A percentile compares a stretch with the other conserved stretches of the same genome.
Conservation (phyloP, 2,113 vertebrate species). For the Ammodramus savannarum region DNA sequence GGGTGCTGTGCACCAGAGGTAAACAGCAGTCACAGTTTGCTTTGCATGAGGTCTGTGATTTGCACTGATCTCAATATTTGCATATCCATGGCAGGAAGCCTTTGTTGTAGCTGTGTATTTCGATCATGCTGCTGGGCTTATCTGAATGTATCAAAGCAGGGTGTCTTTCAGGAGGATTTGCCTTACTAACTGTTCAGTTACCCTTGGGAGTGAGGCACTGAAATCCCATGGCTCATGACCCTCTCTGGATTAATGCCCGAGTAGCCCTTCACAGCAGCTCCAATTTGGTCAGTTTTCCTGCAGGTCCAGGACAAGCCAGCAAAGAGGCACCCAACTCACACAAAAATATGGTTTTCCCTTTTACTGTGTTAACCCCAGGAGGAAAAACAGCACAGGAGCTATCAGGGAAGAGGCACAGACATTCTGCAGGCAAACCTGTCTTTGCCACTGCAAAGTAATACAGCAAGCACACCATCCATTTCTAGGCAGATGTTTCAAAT, state of each 20-base stretch:
- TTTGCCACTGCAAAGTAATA: not conserved
- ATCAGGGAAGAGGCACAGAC: not conserved
- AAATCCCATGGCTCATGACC: not conserved
- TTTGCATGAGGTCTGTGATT: not conserved
- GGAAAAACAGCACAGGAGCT: not conserved
- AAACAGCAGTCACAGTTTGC: not conserved
- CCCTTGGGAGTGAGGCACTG: not conserved
- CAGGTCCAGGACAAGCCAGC: not conserved
- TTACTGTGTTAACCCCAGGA: not conserved
- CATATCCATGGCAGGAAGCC: not conserved
- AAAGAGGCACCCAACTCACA: not conserved
- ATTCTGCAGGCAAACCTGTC: not conserved
- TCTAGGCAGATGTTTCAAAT: not conserved
- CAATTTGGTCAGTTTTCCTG: not conserved
- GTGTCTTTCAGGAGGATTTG: not conserved
- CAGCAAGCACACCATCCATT: not conserved
- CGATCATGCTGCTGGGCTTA: not conserved
- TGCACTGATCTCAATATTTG: not conserved
- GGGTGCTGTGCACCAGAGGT: not conserved
- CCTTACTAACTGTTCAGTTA: not conserved
- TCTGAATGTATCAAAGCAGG: not conserved
- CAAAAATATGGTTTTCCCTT: not conserved
- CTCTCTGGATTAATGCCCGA: not conserved
- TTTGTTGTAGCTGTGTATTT: not conserved
- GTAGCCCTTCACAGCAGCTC: not conserved